phyloP scores from a whole-genome alignment of 1,140 invertebrate species.

The Teleogryllus occipitalis region DNA sequence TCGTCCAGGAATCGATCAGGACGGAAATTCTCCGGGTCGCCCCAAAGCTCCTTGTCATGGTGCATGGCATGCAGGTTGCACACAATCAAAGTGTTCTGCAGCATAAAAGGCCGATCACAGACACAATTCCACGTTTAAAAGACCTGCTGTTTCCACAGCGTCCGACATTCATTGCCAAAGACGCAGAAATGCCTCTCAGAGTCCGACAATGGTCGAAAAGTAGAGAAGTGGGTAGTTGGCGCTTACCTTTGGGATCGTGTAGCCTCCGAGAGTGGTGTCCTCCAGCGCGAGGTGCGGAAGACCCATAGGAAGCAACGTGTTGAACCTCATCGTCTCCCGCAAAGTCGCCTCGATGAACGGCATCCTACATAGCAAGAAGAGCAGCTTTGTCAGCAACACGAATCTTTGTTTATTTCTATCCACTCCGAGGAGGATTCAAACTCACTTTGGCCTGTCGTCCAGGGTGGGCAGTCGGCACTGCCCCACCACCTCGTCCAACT shows the following conservation, averaged over 20 bases:
- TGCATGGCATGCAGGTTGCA: slow-evolving; percentile 58
- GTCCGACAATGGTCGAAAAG: too few species aligned
- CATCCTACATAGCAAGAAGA: slow-evolving; percentile 37
- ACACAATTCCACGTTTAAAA: too few species aligned
- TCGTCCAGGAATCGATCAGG: slow-evolving; percentile 63
- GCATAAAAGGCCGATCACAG: too few species aligned
- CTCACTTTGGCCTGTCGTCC: slow-evolving; percentile 40
- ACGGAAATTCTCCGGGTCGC: slow-evolving; percentile 55
- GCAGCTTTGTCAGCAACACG: background rate
- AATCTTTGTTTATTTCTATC: background rate
- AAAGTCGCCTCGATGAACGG: slow-evolving; percentile 54
- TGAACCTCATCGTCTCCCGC: slow-evolving; percentile 49
- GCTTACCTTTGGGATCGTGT: slow-evolving; percentile 53
- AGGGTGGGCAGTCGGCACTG: slow-evolving; percentile 43
- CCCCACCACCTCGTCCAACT: slow-evolving; percentile 60
- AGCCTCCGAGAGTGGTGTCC: slow-evolving; percentile 46
- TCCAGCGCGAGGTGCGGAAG: slow-evolving; percentile 45
- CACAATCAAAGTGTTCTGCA: slow-evolving; percentile 56
- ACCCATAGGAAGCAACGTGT: slow-evolving; percentile 47
- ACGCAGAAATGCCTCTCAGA: too few species aligned
- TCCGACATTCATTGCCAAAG: too few species aligned
- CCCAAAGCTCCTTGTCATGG: slow-evolving; percentile 56
- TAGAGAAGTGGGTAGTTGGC: too few species aligned
- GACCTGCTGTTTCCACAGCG: too few species aligned
- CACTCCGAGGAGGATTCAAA: background rate